phyloP scores from a whole-genome alignment of 2,797 vertebrate genomes.

The Sebastolobus alascanus region DNA sequence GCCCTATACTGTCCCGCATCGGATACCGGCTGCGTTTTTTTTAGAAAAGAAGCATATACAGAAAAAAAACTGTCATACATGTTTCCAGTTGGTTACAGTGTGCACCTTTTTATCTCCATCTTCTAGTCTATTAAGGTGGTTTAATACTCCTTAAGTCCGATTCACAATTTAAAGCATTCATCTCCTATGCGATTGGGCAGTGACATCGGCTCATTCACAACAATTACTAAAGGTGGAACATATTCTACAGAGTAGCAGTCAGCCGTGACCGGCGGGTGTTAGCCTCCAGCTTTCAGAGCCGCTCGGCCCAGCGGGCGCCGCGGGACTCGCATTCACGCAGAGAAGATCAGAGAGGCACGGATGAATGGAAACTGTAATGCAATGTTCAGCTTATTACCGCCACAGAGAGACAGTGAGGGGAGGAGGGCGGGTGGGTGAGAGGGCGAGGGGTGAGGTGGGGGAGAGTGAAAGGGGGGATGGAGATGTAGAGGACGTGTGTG shows the following conservation, averaged over 20 bases:
- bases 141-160: not conserved
- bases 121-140: not conserved
- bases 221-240: constrained; percentile 62
- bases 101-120: not conserved
- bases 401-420: constrained; percentile 43
- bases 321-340: constrained; percentile 58
- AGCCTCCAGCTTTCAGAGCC: constrained; percentile 46
- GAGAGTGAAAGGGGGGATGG: constrained; percentile 29
- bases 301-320: constrained; percentile 19
- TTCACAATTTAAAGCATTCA: constrained; percentile 22
- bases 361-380: constrained; percentile 78
- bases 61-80: not conserved
- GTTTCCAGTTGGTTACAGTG: not conserved
- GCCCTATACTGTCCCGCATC: constrained; percentile 33
- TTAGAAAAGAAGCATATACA: not conserved
- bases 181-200: constrained; percentile 14
- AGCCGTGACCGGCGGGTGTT: constrained; percentile 52
- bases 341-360: constrained; percentile 68
- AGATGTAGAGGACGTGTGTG: constrained; percentile 47
- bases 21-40: constrained; percentile 12
- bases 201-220: constrained; percentile 31
- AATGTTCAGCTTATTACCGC: constrained; percentile 73
- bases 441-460: constrained; percentile 2
- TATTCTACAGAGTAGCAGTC: constrained; percentile 50
- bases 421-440: constrained; percentile 13